These are phyloP conservation scores for Melanophora roralis DNA, from an alignment of 2,888 invertebrate genomes.

Conservation along the genomic window DNA sequence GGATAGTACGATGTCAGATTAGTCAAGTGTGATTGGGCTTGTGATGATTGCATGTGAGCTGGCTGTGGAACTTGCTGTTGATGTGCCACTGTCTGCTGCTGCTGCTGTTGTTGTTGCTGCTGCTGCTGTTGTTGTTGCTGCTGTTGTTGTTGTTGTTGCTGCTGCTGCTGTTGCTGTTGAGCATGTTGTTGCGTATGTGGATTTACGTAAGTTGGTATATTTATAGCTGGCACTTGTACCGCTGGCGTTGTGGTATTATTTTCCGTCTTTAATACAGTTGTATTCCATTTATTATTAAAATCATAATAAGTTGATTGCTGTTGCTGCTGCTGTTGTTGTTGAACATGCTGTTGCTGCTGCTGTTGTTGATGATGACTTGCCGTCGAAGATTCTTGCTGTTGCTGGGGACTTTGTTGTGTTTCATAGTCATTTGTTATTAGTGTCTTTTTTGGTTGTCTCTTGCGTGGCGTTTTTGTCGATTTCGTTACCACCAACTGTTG, in stretches of 20 bases:
- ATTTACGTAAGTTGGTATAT: constrained; percentile 76
- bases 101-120: constrained; percentile 71
- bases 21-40: constrained; percentile 83
- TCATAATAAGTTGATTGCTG: constrained; percentile 83
- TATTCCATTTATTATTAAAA: constrained; percentile 89
- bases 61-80: constrained; percentile 81
- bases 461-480: constrained; percentile 74
- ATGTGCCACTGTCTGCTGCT: constrained; percentile 65
- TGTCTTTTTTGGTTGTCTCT: constrained; percentile 76
- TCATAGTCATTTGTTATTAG: constrained; percentile 72
- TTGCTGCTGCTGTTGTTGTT: constrained; percentile 66
- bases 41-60: constrained; percentile 88
- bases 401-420: constrained; percentile 71
- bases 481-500: constrained; percentile 67
- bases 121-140: constrained; percentile 69
- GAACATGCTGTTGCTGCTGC: constrained; percentile 70
- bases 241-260: constrained; percentile 72
- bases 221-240: constrained; percentile 72
- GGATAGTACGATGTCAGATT: constrained; percentile 78
- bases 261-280: constrained; percentile 78
- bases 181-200: constrained; percentile 75
- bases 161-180: constrained; percentile 70
- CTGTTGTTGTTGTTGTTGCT: constrained; percentile 79
- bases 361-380: constrained; percentile 75
- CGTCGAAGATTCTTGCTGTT: constrained; percentile 62